Base-by-base conservation (phyloP, 2,113 vertebrate species). In the Trinectes maculatus region DNA sequence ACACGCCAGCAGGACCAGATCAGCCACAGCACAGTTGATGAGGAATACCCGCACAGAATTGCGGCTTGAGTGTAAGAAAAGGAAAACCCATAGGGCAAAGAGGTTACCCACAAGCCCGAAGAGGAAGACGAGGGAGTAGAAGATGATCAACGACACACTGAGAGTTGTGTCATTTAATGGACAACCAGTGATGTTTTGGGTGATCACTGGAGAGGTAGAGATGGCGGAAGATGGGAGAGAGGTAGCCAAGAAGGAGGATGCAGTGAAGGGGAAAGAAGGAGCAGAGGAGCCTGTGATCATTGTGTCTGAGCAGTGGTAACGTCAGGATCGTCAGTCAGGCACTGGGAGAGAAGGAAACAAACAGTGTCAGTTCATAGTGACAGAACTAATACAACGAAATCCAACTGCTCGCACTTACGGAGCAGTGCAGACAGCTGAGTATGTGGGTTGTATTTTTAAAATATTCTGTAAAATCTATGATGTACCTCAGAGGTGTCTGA, bases 1-100 rank as follows among this genome's bases (percentile, higher is more conserved):
- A 5, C 94, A 96, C 16, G 93, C 91, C 62, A 96, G 93, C 29
- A 97, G 89, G 53, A 97, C 85, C 74, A 96, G 93, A 51, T 96
- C 96, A 26, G 95, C 94, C 59, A 95, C 65, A 0, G 94, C 95
- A 3, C 95, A 93, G 0, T 97, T 97, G 49, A 98, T 91, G 74
- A 98, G 89, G 65, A 96, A 95, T 65, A 96, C 89, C 40, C 94
- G 92, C 64, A 97, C 94, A 1, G 95, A 96, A 86, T 95, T 98
- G 74, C 83, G 93, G 46, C 94, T 94, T 1, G 87, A 85, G 4
- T 93, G 93, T 8, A 95, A 84, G 40, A 82, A 85, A n/a, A 96
- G 76, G 85, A 97, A 97, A 39, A 96, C 93, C 85, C 94, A 96
- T 10, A 98, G 80, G 34, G 96, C 95, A 22, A 93, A 91, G 44